A percentile compares a stretch with the other conserved stretches of the same genome.
Evolutionary conservation across 1,140 invertebrate species (phyloP).

Genomic region (Phthorimaea operculella): DNA sequence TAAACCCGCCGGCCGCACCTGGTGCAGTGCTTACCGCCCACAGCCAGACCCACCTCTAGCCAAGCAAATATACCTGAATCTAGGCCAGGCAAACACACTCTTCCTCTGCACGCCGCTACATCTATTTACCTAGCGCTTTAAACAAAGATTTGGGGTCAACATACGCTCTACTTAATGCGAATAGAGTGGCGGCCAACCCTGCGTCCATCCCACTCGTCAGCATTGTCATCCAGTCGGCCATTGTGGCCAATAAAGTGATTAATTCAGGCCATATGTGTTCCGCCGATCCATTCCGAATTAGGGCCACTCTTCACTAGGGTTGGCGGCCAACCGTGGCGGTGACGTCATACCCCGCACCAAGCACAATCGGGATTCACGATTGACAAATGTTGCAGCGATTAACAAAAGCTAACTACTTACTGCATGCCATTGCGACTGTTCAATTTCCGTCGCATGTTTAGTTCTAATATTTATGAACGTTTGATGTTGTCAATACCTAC

Average conservation of each 20-base stretch:
- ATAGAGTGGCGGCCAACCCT: constrained; percentile 28
- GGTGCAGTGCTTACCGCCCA: too few relatives aligned
- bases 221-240: constrained; percentile 26
- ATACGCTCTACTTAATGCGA: constrained; percentile 30
- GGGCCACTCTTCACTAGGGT: constrained; percentile 25
- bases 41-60: neutral
- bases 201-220: constrained; percentile 23
- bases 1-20: too few relatives aligned
- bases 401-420: too few relatives aligned
- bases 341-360: neutral
- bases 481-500: too few relatives aligned
- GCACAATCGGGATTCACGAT: neutral
- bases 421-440: too few relatives aligned
- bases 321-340: neutral
- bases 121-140: constrained; percentile 10
- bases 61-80: neutral
- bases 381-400: too few relatives aligned
- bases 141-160: constrained; percentile 20
- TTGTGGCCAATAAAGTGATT: constrained; percentile 54
- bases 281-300: constrained; percentile 50
- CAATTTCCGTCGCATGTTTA: too few relatives aligned
- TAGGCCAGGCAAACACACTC: neutral
- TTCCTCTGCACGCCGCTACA: neutral
- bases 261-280: constrained; percentile 50
- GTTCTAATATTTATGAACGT: too few relatives aligned